phyloP scores from a whole-genome alignment of 1,140 invertebrate species.

The Diachasma alloeum region DNA sequence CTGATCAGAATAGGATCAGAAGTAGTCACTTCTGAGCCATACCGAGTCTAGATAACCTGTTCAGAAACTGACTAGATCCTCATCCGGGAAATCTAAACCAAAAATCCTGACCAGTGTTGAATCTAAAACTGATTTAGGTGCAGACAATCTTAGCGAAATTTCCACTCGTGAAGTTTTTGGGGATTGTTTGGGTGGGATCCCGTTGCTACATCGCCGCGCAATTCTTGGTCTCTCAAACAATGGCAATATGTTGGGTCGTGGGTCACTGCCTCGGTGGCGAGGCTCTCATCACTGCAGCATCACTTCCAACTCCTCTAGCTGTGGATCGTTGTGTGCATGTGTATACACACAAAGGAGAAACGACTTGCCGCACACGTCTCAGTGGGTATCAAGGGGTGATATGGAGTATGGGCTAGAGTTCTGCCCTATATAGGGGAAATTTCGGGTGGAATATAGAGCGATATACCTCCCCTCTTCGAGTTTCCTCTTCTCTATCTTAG shows the following conservation, averaged over 20 bases:
- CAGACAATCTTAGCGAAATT: too few relatives aligned
- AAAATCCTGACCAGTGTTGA: too few relatives aligned
- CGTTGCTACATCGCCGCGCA: constrained; percentile 13
- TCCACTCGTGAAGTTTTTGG: too few relatives aligned
- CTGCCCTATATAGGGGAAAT: constrained; percentile 46
- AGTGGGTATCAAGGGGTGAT: constrained; percentile 6
- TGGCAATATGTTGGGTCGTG: constrained; percentile 56
- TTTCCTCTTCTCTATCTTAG: constrained; percentile 29
- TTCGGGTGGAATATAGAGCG: constrained; percentile 50
- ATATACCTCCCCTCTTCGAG: constrained; percentile 29
- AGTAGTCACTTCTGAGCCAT: too few relatives aligned
- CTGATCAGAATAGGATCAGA: too few relatives aligned
- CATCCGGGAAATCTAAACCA: too few relatives aligned
- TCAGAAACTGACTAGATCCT: too few relatives aligned
- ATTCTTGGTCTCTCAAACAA: constrained; percentile 55
- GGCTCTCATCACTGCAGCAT: constrained; percentile 41
- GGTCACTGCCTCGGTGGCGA: constrained; percentile 49
- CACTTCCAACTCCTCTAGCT: background rate
- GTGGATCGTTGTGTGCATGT: background rate
- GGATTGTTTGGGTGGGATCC: too few relatives aligned
- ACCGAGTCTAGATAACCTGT: too few relatives aligned
- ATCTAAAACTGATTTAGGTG: too few relatives aligned
- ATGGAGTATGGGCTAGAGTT: background rate
- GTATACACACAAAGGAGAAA: constrained; percentile 1
- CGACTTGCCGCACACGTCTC: background rate